Conservation (phyloP, 2,113 vertebrate species). For the Salvelinus alpinus region DNA sequence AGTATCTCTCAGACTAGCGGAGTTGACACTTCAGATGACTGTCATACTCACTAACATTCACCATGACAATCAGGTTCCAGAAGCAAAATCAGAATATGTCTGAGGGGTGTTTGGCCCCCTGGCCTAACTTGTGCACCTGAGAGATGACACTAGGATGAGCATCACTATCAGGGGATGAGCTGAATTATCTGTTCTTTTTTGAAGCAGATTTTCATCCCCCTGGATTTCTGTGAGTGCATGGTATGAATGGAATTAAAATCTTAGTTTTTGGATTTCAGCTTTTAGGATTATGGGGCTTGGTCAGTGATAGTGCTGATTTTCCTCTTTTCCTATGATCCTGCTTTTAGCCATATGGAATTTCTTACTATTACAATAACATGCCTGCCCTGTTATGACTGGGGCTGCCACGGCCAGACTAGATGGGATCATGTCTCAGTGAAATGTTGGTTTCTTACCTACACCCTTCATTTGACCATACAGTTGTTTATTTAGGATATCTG, state of each 20-base stretch:
- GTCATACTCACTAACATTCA: background rate
- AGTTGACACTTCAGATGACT: too few relatives aligned
- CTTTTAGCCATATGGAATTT: slow-evolving; percentile 5
- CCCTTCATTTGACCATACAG: too few relatives aligned
- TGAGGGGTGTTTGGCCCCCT: background rate
- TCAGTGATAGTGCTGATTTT: slow-evolving; percentile 6
- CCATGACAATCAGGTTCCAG: background rate
- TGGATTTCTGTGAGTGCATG: background rate
- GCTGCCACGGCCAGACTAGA: background rate
- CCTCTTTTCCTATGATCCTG: slow-evolving; percentile 1
- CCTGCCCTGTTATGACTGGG: background rate
- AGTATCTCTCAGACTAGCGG: background rate
- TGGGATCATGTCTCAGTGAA: background rate
- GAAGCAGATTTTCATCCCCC: background rate
- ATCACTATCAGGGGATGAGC: background rate
- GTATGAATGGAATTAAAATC: slow-evolving; percentile 1
- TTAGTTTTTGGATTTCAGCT: background rate
- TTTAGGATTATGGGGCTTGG: background rate
- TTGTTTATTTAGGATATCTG: background rate
- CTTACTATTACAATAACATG: background rate
- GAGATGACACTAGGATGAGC: background rate
- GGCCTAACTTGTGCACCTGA: background rate
- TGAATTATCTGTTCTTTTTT: background rate
- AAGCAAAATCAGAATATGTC: background rate
- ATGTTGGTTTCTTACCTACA: background rate